These are phyloP conservation scores for Armadillidium nasatum DNA, from an alignment of 1,140 invertebrate species.

Conservation along the genomic window DNA sequence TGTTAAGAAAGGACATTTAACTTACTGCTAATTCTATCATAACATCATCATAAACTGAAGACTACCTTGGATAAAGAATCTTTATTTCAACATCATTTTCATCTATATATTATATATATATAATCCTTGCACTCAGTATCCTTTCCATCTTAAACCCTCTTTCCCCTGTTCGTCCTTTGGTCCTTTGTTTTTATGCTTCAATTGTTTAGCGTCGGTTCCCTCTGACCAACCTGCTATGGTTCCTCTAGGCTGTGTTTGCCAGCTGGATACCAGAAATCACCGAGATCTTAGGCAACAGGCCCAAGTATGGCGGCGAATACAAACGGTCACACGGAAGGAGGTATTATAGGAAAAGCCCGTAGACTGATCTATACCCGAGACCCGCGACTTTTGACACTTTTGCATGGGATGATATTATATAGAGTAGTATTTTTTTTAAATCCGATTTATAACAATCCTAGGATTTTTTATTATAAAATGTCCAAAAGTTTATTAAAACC, in stretches of 20 bases:
- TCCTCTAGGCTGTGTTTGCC: conserved; percentile 88
- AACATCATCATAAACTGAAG: too few relatives aligned
- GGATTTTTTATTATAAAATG: neutral
- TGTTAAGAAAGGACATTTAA: too few relatives aligned
- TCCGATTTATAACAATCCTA: conserved; percentile 6
- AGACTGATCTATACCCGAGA: conserved; percentile 33
- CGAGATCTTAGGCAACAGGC: conserved; percentile 92
- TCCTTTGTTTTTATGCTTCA: conserved; percentile 25
- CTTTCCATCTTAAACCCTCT: conserved; percentile 5
- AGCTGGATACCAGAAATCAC: conserved; percentile 99
- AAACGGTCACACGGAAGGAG: conserved; percentile 75
- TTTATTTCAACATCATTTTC: too few relatives aligned
- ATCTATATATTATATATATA: too few relatives aligned
- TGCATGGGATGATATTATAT: conserved; percentile 29
- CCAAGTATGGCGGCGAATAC: conserved; percentile 90
- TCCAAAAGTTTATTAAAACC: neutral
- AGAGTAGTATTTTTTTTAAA: conserved; percentile 32
- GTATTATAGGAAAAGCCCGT: conserved; percentile 57
- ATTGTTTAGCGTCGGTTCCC: conserved; percentile 36
- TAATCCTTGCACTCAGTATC: neutral
- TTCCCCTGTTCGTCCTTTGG: conserved; percentile 18
- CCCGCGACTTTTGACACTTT: conserved; percentile 29
- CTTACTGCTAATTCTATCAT: too few relatives aligned
- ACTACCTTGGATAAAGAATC: too few relatives aligned
- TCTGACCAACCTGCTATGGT: conserved; percentile 45